Evolutionary conservation across 2,888 invertebrate genomes (phyloP).

Genomic region (Oligia latruncula): DNA sequence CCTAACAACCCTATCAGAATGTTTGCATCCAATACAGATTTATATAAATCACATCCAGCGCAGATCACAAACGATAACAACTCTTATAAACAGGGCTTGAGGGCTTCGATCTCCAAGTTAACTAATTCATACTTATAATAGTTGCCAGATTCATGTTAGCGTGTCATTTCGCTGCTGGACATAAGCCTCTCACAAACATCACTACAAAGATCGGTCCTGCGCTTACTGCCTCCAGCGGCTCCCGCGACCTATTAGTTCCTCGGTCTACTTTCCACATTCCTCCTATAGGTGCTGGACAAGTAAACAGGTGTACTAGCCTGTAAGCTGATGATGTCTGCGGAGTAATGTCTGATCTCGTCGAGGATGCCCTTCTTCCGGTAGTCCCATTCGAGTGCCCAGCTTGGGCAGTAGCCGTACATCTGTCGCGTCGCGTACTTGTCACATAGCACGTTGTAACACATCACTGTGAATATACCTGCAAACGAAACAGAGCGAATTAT

Average conservation of each 20-base stretch:
- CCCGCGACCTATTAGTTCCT: background rate
- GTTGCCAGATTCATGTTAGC: background rate
- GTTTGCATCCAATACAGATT: background rate
- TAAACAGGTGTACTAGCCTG: constrained; percentile 75
- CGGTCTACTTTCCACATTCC: background rate
- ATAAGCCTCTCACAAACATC: background rate
- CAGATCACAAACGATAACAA: background rate
- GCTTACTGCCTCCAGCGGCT: background rate
- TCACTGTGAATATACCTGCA: constrained; percentile 98
- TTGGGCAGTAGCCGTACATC: constrained; percentile 99
- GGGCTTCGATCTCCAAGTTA: background rate
- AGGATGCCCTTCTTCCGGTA: constrained; percentile 99
- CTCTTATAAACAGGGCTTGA: background rate
- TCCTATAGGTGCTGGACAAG: background rate
- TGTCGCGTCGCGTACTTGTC: constrained; percentile 99
- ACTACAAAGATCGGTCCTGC: background rate
- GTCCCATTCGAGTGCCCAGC: constrained; percentile 99
- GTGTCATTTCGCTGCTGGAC: no score
- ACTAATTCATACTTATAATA: background rate
- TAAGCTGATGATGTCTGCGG: constrained; percentile 98
- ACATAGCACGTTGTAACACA: constrained; percentile 99
- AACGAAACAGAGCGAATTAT: constrained; percentile 18
- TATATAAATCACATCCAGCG: background rate
- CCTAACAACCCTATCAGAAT: background rate
- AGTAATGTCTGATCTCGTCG: constrained; percentile 98